Percentiles rank a stretch among this genome's conserved stretches.
Evolutionary conservation across 2,113 vertebrate genomes (phyloP).

Genomic region (Alectura lathami): DNA sequence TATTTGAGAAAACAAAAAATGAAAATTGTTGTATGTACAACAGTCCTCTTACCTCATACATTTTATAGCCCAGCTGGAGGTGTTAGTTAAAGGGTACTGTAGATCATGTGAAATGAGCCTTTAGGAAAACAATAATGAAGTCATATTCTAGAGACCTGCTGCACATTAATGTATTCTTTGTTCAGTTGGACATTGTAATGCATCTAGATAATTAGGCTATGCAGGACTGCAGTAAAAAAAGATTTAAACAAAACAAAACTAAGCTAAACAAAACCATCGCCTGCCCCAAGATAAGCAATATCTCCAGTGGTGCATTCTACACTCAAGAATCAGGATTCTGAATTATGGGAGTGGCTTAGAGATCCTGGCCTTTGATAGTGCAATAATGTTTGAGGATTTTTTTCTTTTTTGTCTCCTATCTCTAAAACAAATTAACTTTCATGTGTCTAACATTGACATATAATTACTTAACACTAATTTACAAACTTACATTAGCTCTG

Average conservation of each 20-base stretch:
- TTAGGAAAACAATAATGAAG: constrained; percentile 12
- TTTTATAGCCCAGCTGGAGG: not conserved
- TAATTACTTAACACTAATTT: not conserved
- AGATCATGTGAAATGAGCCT: not conserved
- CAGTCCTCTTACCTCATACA: not conserved
- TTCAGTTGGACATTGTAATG: not conserved
- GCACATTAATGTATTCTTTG: not conserved
- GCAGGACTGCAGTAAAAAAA: not conserved
- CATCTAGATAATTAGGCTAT: not conserved
- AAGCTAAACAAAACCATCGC: not conserved
- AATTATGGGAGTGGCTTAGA: not conserved
- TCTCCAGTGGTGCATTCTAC: not conserved
- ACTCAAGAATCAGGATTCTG: not conserved
- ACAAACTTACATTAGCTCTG: not conserved
- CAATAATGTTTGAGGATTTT: not conserved
- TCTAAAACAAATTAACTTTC: not conserved
- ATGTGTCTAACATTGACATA: not conserved
- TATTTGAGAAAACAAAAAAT: not conserved
- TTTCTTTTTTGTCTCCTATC: not conserved
- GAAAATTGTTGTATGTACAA: not conserved
- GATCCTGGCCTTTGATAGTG: not conserved
- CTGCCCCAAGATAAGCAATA: not conserved
- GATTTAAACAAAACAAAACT: not conserved
- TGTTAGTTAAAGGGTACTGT: not conserved
- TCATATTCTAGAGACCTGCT: not conserved